Conservation (phyloP, 64 coral and sea anemone genomes). For the Stichodactyla helianthus region DNA sequence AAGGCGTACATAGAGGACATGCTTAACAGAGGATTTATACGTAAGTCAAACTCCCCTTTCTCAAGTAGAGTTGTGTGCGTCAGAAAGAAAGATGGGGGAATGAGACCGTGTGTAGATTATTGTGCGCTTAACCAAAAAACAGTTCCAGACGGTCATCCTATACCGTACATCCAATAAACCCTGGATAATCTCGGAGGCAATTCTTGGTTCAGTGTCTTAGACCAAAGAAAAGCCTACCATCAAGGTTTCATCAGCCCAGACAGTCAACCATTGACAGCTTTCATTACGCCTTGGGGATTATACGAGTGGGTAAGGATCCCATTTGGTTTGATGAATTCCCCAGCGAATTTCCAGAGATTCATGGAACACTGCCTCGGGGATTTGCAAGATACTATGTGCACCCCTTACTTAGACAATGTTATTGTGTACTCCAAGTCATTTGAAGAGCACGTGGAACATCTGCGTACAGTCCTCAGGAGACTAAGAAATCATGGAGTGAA, state of each 20-base stretch:
- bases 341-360: conserved; percentile 24
- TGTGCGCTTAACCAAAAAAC: conserved; percentile 25
- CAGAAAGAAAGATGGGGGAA: conserved; percentile 24
- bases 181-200: conserved; percentile 5
- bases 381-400: conserved; percentile 12
- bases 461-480: conserved; percentile 10
- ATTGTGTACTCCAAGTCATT: conserved; percentile 38
- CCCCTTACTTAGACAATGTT: conserved; percentile 35
- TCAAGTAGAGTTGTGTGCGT: conserved; percentile 40
- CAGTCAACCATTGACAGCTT: conserved; percentile 32
- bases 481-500: conserved; percentile 4
- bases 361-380: conserved; percentile 16
- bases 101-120: conserved; percentile 32
- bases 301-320: conserved; percentile 35
- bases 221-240: conserved; percentile 12
- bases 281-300: conserved; percentile 30
- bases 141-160: conserved; percentile 16
- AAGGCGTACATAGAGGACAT: conserved; percentile 51
- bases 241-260: conserved; percentile 25
- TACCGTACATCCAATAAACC: conserved; percentile 29
- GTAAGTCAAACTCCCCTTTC: conserved; percentile 20
- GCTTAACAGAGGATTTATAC: conserved; percentile 33
- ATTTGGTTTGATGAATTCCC: conserved; percentile 27
- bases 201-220: conserved; percentile 15
- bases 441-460: conserved; percentile 18